A percentile compares a stretch with the other conserved stretches of the same genome.
phyloP scores from a whole-genome alignment of 1,140 invertebrate species.

The Tetramorium alpestre region DNA sequence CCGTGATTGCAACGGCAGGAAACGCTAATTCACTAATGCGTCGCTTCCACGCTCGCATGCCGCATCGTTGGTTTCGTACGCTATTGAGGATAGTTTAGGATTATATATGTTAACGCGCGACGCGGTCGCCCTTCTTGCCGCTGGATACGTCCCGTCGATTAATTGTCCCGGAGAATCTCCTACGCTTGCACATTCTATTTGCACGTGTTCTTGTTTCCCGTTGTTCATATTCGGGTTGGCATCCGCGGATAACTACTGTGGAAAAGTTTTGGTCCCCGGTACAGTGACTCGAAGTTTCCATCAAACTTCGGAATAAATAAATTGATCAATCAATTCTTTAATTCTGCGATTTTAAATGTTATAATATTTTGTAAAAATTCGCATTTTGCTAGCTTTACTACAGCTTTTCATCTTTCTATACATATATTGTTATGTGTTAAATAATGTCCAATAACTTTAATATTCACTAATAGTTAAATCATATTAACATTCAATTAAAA shows the following conservation, averaged over 20 bases:
- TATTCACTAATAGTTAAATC: no score
- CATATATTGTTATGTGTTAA: no score
- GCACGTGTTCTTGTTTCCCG: neutral
- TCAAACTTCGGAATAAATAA: neutral
- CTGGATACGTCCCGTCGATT: conserved; percentile 67
- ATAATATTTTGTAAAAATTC: neutral
- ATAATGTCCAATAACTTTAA: no score
- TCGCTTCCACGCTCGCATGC: conserved; percentile 74
- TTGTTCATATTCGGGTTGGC: neutral
- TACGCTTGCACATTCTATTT: neutral
- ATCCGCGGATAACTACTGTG: neutral
- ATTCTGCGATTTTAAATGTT: neutral
- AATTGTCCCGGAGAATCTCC: conserved; percentile 67
- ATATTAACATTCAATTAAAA: no score
- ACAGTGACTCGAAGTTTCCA: neutral
- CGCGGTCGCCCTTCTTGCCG: conserved; percentile 46
- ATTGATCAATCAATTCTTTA: neutral
- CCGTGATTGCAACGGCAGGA: conserved; percentile 81
- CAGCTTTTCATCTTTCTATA: no score
- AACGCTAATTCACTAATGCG: conserved; percentile 83
- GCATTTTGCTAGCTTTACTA: no score
- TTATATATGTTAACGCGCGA: conserved; percentile 65
- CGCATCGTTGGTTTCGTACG: conserved; percentile 64
- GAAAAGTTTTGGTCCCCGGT: neutral
- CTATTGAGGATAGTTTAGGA: conserved; percentile 69